Conservation (phyloP, 2,888 invertebrate species). For the Drosophila emarginata region DNA sequence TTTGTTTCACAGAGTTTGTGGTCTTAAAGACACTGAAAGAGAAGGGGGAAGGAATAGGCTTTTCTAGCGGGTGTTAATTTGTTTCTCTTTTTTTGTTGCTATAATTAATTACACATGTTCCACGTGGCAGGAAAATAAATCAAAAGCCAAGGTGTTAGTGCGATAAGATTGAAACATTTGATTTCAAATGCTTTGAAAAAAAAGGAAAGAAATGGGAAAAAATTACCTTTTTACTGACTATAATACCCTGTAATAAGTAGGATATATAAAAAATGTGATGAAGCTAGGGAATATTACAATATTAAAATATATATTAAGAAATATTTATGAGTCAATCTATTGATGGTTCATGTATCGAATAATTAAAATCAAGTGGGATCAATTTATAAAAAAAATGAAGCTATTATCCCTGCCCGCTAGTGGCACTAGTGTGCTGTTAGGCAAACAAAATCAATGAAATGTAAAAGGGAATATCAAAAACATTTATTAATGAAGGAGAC, state of each 20-base stretch:
- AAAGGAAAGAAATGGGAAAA: conserved; percentile 21
- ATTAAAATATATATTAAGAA: too few species aligned
- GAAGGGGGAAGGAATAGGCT: neutral
- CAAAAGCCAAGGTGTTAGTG: conserved; percentile 55
- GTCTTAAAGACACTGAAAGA: too few species aligned
- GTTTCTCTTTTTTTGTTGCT: conserved; percentile 34
- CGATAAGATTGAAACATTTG: conserved; percentile 58
- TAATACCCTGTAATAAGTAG: neutral
- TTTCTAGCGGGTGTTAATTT: conserved; percentile 42
- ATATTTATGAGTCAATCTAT: too few species aligned
- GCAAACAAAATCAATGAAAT: too few species aligned
- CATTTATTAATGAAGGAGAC: too few species aligned
- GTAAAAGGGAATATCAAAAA: too few species aligned
- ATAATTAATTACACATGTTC: conserved; percentile 60
- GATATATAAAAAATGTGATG: neutral
- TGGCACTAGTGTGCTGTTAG: too few species aligned
- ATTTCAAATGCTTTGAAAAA: conserved; percentile 32
- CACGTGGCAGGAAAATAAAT: conserved; percentile 43
- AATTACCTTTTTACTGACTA: neutral
- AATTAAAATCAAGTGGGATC: too few species aligned
- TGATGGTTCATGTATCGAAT: too few species aligned
- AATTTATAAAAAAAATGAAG: too few species aligned
- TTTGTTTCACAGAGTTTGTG: neutral
- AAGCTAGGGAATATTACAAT: too few species aligned
- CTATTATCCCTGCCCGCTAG: too few species aligned